Percentiles rank a stretch among this genome's conserved stretches.
Evolutionary conservation across 2,888 invertebrate species (phyloP).

Genomic region (Meandrusa payeni): DNA sequence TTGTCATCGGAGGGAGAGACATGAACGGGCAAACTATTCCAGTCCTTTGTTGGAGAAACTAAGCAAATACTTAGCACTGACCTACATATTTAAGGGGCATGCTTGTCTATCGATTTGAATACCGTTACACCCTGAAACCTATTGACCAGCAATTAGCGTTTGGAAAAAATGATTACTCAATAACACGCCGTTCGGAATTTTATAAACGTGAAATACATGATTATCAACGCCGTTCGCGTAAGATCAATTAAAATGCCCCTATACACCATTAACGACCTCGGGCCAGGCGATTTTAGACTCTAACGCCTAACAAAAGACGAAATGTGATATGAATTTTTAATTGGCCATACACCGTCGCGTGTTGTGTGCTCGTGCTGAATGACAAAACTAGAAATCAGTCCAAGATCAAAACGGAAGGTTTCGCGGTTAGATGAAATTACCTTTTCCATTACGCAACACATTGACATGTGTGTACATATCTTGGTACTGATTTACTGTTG

Average conservation of each 20-base stretch:
- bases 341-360: slow-evolving; percentile 24
- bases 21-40: too few relatives aligned
- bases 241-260: slow-evolving; percentile 26
- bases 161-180: slow-evolving; percentile 10
- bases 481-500: too few relatives aligned
- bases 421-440: slow-evolving; percentile 32
- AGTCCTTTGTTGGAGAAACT: too few relatives aligned
- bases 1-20: too few relatives aligned
- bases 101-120: too few relatives aligned
- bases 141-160: slow-evolving; percentile 5
- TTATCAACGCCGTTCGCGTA: slow-evolving; percentile 22
- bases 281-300: slow-evolving; percentile 26
- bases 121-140: slow-evolving; percentile 7
- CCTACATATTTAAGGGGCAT: too few relatives aligned
- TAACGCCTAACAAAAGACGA: slow-evolving; percentile 12
- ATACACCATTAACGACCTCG: slow-evolving; percentile 15
- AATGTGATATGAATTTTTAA: slow-evolving; percentile 24
- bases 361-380: slow-evolving; percentile 25
- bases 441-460: slow-evolving; percentile 7
- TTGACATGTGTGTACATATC: too few relatives aligned
- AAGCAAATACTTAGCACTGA: too few relatives aligned
- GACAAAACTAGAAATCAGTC: slow-evolving; percentile 43
- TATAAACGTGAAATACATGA: slow-evolving; percentile 8
- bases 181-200: slow-evolving; percentile 2
- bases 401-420: slow-evolving; percentile 49